Evolutionary conservation across 64 coral and sea anemone species (phyloP).

Genomic region (Cladopsammia gracilis): DNA sequence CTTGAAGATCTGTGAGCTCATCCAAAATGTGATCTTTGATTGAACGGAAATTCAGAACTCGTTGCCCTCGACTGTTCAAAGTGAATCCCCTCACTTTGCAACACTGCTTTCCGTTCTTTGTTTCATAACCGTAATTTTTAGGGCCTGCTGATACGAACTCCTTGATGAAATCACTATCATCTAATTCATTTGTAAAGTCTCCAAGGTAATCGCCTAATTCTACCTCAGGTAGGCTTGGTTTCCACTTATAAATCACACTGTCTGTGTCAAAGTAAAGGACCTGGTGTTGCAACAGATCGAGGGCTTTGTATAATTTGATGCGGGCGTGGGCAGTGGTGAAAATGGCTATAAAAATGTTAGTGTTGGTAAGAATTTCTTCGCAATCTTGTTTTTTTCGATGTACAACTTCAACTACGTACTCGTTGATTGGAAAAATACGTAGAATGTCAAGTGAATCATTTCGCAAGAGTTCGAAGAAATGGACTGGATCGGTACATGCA

Average conservation of each 20-base stretch:
- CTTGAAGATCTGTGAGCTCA: neutral
- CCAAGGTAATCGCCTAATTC: conserved; percentile 30
- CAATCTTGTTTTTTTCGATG: neutral
- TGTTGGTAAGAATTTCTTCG: neutral
- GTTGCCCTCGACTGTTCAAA: neutral
- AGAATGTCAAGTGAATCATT: no score
- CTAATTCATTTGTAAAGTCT: conserved; percentile 23
- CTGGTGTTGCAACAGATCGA: neutral
- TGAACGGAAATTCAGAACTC: neutral
- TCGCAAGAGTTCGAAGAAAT: neutral
- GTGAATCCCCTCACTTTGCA: conserved; percentile 29
- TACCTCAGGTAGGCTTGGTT: neutral
- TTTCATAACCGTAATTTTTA: conserved; percentile 56
- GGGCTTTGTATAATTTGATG: conserved; percentile 23
- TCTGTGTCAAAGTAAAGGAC: conserved; percentile 56
- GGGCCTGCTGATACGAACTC: conserved; percentile 27
- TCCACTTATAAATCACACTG: neutral
- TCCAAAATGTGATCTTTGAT: conserved; percentile 20
- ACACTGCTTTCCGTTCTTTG: neutral
- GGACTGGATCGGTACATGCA: neutral
- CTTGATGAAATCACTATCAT: neutral
- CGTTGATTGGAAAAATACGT: no score
- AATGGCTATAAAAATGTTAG: conserved; percentile 57
- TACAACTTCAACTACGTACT: no score
- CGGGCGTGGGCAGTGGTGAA: conserved; percentile 52